phyloP scores from a whole-genome alignment of 2,797 vertebrate species.

The Ibycter americanus region DNA sequence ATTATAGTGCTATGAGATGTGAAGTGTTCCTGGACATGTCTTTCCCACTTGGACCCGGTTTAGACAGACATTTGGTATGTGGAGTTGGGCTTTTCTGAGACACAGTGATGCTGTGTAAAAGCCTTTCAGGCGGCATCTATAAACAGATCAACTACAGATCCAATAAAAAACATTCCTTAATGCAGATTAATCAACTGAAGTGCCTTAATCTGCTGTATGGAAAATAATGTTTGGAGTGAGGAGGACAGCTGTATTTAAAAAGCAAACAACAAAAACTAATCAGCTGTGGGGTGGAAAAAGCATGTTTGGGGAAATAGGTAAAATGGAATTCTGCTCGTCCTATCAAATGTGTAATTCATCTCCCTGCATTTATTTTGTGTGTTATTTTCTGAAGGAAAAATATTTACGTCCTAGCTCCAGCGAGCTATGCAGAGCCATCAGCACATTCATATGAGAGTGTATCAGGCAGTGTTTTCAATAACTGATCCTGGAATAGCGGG shows the following conservation, averaged over 20 bases:
- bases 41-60: neutral
- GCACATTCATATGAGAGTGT: fast-evolving
- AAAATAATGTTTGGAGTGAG: neutral
- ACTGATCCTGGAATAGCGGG: neutral
- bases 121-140: neutral
- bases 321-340: neutral
- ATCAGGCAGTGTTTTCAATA: neutral
- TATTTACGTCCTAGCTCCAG: neutral
- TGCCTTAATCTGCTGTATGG: neutral
- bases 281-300: neutral
- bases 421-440: neutral
- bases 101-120: neutral
- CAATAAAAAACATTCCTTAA: neutral
- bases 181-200: neutral
- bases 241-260: neutral
- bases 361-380: neutral
- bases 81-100: neutral
- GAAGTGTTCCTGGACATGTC: neutral
- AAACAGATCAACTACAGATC: neutral
- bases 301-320: neutral
- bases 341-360: neutral
- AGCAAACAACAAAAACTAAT: neutral
- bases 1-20: neutral
- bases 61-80: neutral
- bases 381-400: neutral